Evolutionary conservation across 2,888 invertebrate genomes (phyloP).

Genomic region (Tanytarsus gracilentus): DNA sequence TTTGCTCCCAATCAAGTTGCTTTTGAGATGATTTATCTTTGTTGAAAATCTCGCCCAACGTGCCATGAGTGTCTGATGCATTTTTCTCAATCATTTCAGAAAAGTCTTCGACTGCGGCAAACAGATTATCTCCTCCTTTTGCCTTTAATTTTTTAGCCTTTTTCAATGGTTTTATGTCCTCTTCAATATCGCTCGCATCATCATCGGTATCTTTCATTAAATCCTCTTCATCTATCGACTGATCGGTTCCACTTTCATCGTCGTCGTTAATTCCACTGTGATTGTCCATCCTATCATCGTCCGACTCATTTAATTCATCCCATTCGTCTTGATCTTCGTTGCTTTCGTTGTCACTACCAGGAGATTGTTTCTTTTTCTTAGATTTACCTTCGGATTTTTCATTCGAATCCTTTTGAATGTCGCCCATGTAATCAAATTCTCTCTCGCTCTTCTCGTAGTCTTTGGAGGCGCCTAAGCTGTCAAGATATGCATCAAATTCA

Average conservation of each 20-base stretch:
- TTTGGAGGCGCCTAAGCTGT: conserved; percentile 37
- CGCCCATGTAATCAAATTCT: conserved; percentile 59
- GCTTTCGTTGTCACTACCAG: conserved; percentile 38
- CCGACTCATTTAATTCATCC: conserved; percentile 42
- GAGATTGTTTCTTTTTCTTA: conserved; percentile 32
- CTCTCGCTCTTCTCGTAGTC: conserved; percentile 36
- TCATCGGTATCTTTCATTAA: conserved; percentile 31
- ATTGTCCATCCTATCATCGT: conserved; percentile 33
- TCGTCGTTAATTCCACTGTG: conserved; percentile 37
- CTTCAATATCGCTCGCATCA: neutral
- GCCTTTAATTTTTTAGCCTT: conserved; percentile 36
- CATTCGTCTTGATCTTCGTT: conserved; percentile 41
- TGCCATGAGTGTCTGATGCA: conserved; percentile 45
- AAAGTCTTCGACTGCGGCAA: conserved; percentile 83
- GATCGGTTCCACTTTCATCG: conserved; percentile 31
- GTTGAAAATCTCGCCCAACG: conserved; percentile 61
- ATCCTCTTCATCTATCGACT: conserved; percentile 31
- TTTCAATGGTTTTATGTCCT: neutral
- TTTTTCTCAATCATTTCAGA: conserved; percentile 69
- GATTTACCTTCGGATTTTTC: conserved; percentile 32
- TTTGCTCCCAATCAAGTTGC: conserved; percentile 75
- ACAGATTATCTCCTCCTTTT: conserved; percentile 52
- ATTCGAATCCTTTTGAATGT: conserved; percentile 48
- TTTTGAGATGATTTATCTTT: conserved; percentile 68
- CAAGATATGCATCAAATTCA: conserved; percentile 47